These are phyloP conservation scores for Coracopsis vasa DNA, from an alignment of 2,113 vertebrate species.

Conservation along the genomic window DNA sequence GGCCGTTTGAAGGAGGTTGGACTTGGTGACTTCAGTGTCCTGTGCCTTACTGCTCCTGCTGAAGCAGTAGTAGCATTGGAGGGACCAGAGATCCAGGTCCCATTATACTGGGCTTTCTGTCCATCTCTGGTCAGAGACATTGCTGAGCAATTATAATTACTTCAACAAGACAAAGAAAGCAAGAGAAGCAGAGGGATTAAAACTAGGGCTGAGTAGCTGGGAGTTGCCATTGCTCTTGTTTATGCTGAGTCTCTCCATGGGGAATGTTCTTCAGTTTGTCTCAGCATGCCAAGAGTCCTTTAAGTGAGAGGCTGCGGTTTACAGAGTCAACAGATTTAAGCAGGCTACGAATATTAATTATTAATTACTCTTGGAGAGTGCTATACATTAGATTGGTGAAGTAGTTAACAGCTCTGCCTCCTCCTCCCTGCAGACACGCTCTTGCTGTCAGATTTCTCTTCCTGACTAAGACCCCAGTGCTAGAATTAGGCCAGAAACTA, in stretches of 20 bases:
- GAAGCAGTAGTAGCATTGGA: background rate
- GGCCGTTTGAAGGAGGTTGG: background rate
- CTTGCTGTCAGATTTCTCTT: constrained; percentile 57
- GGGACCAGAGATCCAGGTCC: background rate
- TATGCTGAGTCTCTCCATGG: background rate
- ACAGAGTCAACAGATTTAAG: constrained; percentile 56
- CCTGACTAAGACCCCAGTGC: constrained; percentile 24
- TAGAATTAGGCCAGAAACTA: constrained; percentile 71
- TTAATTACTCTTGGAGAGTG: constrained; percentile 60
- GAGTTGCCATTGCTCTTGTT: background rate
- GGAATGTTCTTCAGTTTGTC: constrained; percentile 20
- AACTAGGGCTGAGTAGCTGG: background rate
- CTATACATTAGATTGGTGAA: constrained; percentile 37
- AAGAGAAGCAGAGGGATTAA: background rate
- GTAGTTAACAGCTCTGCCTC: constrained; percentile 59
- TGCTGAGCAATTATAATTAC: background rate
- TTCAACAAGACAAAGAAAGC: background rate
- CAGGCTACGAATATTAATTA: constrained; percentile 59
- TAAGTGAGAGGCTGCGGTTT: constrained; percentile 37
- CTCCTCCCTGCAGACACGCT: constrained; percentile 5
- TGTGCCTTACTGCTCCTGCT: background rate
- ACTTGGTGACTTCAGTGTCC: background rate
- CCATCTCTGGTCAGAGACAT: background rate
- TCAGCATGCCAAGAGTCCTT: background rate
- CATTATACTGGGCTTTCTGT: background rate